Evolutionary conservation across 1,140 invertebrate genomes (phyloP), one percentile per base, ranked within the genome.

Genomic region (Eupristina koningsbergeri): DNA sequence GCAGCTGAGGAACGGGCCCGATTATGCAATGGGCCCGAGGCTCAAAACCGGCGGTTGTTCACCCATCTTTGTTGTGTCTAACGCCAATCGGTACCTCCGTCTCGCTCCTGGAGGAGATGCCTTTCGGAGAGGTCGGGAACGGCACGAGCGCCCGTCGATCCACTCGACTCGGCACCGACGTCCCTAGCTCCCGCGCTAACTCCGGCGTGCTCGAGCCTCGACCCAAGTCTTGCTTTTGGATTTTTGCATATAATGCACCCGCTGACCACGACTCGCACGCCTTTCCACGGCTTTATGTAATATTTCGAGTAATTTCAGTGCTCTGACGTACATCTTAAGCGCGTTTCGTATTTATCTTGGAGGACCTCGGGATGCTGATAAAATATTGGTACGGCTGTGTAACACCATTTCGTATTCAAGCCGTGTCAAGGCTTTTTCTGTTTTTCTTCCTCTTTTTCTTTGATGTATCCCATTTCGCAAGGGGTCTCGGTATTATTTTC

Each of bases 61-160:
- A 89, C 88, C 89, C 87, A 90, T 90, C 90, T 90, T 90, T 90
- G 88, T 90, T 88, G 83, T 80, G n/a, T 17, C 29, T 78, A 81
- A 82, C 76, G 81, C 5, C 3, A 26, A 3, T 71, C 36, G 7
- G 7, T 71, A 11, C 39, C 17, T n/a, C n/a, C n/a, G n/a, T n/a
- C n/a, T n/a, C n/a, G n/a, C n/a, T n/a, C n/a, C n/a, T n/a, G n/a
- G n/a, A n/a, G n/a, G n/a, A n/a, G n/a, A n/a, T n/a, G n/a, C n/a
- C n/a, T n/a, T n/a, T n/a, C n/a, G n/a, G n/a, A n/a, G n/a, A n/a
- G n/a, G n/a, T n/a, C n/a, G n/a, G n/a, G n/a, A n/a, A n/a, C n/a
- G n/a, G n/a, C n/a, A n/a, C n/a, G n/a, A n/a, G n/a, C n/a, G n/a
- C n/a, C n/a, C n/a, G n/a, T n/a, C n/a, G n/a, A n/a, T n/a, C n/a